Conservation (phyloP, 1,140 invertebrate species). For the Aphidius ervi region DNA sequence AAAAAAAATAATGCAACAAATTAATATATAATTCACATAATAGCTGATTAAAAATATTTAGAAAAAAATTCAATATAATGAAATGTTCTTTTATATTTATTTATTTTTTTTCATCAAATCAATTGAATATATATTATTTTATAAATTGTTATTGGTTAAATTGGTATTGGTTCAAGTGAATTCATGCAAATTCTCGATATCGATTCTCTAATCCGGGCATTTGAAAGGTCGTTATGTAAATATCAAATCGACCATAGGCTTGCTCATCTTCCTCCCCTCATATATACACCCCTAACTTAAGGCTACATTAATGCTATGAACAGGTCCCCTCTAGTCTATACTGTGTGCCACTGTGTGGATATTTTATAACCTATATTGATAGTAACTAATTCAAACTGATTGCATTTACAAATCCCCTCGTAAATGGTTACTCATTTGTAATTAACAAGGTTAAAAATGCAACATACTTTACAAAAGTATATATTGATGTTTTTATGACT, state of each 20-base stretch:
- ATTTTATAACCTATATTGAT: too few species aligned
- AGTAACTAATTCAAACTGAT: too few species aligned
- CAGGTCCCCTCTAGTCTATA: not conserved
- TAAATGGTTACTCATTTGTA: conserved; percentile 6
- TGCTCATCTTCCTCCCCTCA: not conserved
- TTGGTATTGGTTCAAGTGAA: conserved; percentile 13
- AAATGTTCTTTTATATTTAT: not conserved
- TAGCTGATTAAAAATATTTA: too few species aligned
- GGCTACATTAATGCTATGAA: conserved; percentile 14
- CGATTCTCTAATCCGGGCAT: conserved; percentile 14
- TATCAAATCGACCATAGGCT: conserved; percentile 19
- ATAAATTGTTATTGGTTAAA: conserved; percentile 3
- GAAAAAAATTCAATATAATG: too few species aligned
- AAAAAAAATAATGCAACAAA: too few species aligned
- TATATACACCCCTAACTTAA: not conserved
- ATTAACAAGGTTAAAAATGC: conserved; percentile 4
- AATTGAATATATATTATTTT: conserved; percentile 8
- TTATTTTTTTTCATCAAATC: conserved; percentile 10
- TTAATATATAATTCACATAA: too few species aligned
- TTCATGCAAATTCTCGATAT: conserved; percentile 21
- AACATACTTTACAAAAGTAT: too few species aligned
- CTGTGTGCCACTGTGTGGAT: too few species aligned
- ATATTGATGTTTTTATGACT: too few species aligned
- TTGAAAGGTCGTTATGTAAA: conserved; percentile 19
- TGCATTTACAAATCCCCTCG: not conserved